phyloP scores from a whole-genome alignment of 2,113 vertebrate species.

The Hypocryptadius cinnamomeus region DNA sequence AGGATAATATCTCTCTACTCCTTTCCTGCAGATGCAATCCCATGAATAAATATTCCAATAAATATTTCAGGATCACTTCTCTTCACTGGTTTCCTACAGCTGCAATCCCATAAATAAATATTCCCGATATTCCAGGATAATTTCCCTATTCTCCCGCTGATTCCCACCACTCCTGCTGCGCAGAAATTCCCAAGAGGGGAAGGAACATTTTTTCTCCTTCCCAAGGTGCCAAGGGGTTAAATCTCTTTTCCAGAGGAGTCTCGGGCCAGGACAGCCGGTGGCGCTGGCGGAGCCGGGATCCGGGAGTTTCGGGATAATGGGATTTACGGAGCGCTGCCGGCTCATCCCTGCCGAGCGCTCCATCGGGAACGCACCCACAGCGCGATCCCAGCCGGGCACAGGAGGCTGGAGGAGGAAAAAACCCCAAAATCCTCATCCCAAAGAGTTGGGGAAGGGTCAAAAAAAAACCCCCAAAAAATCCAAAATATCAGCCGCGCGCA shows the following conservation, averaged over 20 bases:
- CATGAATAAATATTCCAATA: neutral
- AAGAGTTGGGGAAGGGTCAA: no score
- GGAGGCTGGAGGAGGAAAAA: neutral
- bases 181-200: neutral
- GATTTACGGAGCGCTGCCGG: neutral
- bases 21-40: neutral
- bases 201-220: neutral
- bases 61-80: neutral
- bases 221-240: neutral
- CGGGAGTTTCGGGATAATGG: neutral
- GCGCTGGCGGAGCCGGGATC: slow-evolving; percentile 33
- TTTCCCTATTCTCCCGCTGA: neutral
- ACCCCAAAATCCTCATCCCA: neutral
- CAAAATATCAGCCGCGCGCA: neutral
- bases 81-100: neutral
- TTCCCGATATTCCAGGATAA: neutral
- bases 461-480: neutral
- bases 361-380: neutral
- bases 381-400: neutral
- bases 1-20: neutral
- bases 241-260: neutral
- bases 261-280: slow-evolving; percentile 23
- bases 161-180: neutral
- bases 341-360: neutral
- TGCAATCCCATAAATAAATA: neutral